A percentile compares a stretch with the other conserved stretches of the same genome.
Conservation (phyloP, 2,113 vertebrate genomes). For the Pituophis catenifer region DNA sequence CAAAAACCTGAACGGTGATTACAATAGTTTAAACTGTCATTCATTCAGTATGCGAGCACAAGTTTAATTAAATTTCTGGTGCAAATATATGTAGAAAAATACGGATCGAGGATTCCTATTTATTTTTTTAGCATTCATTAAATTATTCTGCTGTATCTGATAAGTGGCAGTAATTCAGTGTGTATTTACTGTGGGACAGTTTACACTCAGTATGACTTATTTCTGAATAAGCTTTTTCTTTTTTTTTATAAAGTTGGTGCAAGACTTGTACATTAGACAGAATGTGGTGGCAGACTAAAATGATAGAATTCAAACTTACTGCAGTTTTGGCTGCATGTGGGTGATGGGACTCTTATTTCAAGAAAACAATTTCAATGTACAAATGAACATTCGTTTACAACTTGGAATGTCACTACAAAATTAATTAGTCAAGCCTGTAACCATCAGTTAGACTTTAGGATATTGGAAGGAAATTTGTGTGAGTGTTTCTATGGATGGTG, state of each 20-base stretch:
- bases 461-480: background rate
- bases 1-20: background rate
- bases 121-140: slow-evolving; percentile 4
- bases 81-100: background rate
- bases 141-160: background rate
- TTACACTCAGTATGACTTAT: background rate
- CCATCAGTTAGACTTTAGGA: background rate
- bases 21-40: background rate
- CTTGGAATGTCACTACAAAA: background rate
- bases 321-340: background rate
- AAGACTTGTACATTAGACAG: background rate
- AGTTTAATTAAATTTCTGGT: slow-evolving; percentile 9
- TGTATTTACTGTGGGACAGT: background rate
- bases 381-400: background rate
- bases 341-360: background rate
- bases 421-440: background rate
- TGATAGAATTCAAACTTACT: background rate
- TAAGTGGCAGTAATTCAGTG: background rate
- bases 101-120: background rate
- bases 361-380: background rate
- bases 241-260: background rate
- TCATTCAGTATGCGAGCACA: background rate
- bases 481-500: background rate
- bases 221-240: background rate
- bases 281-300: background rate